Base-by-base conservation (phyloP, 1,140 invertebrate species). In the Pentalonia nigronervosa region DNA sequence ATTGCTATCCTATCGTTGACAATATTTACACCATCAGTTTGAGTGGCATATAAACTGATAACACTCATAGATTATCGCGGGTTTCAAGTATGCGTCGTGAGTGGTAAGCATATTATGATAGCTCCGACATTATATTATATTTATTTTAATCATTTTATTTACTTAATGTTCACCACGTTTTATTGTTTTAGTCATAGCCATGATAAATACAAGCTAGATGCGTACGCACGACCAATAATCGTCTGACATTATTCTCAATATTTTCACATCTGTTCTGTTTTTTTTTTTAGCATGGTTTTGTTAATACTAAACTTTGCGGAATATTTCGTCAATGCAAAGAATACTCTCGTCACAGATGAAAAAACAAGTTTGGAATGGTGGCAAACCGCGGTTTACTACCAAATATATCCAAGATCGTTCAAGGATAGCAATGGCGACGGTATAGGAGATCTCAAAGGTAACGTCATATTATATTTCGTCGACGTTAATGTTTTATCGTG, bases 301-400 rank as follows among this genome's bases (percentile, higher is more conserved):
- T 45, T 60, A 41, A 9, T 90, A 21, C 7, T 90, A 36, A 60
- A 67, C 21, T 1, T 67, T 25, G 25, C 41, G 25, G 36, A 45
- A 67, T 47, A 67, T 30, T n/a, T 67, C 6, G 23, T 14, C 11
- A 30, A 20, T 7, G 36, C 25, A 6, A n/a, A 45, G 8, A 67
- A 14, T 9, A 36, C 25, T n/a, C 0, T 2, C 2, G n/a, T 86
- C 1, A 50, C 34, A 11, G 23, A 83, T n/a, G 47, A 83, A 17
- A 30, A 81, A 20, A 30, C 17, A 8, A 17, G 8, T n/a, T 50
- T 93, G 25, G 93, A 94, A 21, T 94, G 93, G 93, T 94, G 93
- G 93, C 67, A 95, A 93, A 95, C 95, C 45, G 95, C 95, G 0
- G 94, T 95, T 23, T 94, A 96, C n/a, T 96, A 97, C 94, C 95